Evolutionary conservation across 1,140 invertebrate species (phyloP).

Genomic region (Patella vulgata): DNA sequence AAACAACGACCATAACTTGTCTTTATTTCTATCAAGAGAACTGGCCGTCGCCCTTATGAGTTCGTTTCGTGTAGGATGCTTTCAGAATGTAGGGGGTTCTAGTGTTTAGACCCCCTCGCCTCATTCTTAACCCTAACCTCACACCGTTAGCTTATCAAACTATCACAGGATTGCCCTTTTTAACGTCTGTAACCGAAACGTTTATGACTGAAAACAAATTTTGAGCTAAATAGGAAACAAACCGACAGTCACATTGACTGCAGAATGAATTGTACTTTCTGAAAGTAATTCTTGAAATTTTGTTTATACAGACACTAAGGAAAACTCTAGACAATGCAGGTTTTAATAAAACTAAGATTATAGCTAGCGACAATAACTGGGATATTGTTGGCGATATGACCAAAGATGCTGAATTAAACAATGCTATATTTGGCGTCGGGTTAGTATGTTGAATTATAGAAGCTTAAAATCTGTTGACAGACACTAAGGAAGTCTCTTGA

Average conservation of each 20-base stretch:
- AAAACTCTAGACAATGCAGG: conserved; percentile 38
- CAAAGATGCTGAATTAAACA: conserved; percentile 37
- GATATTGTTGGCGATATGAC: conserved; percentile 41
- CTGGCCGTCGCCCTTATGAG: too few relatives aligned
- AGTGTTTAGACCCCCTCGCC: too few relatives aligned
- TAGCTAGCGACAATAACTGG: conserved; percentile 46
- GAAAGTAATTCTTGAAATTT: too few relatives aligned
- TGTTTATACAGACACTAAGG: conserved; percentile 36
- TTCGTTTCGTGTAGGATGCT: too few relatives aligned
- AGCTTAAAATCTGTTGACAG: not conserved
- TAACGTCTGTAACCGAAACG: conserved; percentile 40
- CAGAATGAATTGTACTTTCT: conserved; percentile 33
- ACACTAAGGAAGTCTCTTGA: conserved; percentile 41
- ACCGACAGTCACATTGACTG: conserved; percentile 28
- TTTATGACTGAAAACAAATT: conserved; percentile 40
- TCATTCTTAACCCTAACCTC: too few relatives aligned
- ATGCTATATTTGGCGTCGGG: conserved; percentile 43
- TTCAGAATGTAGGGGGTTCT: too few relatives aligned
- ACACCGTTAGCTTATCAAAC: too few relatives aligned
- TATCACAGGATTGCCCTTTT: too few relatives aligned
- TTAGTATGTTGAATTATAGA: conserved; percentile 14
- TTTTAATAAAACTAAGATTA: conserved; percentile 44
- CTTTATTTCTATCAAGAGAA: too few relatives aligned
- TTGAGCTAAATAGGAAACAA: conserved; percentile 40
- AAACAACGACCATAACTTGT: too few relatives aligned